A percentile compares a stretch with the other conserved stretches of the same genome.
Evolutionary conservation across 1,140 invertebrate species (phyloP).

Genomic region (Littorina saxatilis): DNA sequence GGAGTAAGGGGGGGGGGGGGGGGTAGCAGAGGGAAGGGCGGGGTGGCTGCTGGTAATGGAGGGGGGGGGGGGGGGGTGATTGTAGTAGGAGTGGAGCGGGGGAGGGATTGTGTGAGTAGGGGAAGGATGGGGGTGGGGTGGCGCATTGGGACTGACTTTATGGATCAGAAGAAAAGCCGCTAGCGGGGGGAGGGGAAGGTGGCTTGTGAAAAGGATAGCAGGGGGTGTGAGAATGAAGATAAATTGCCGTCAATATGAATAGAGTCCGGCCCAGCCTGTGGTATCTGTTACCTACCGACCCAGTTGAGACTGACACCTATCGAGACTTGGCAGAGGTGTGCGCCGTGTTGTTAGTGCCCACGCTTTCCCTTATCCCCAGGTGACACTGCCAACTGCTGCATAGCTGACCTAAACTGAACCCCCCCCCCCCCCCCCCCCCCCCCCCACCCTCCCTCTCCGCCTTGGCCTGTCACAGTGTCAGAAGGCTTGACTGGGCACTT

Average conservation of each 20-base stretch:
- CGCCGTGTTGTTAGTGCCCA: neutral
- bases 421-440: neutral
- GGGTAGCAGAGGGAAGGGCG: neutral
- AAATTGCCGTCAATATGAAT: conserved; percentile 26
- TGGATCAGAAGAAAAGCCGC: neutral
- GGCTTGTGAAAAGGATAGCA: neutral
- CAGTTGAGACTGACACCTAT: neutral
- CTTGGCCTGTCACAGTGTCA: conserved; percentile 3
- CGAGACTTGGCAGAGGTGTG: conserved; percentile 2
- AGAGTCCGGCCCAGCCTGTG: neutral
- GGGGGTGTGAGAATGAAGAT: conserved; percentile 11
- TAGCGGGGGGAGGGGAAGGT: neutral
- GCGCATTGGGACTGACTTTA: conserved; percentile 14
- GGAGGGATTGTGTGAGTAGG: neutral
- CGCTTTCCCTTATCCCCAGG: conserved; percentile 6
- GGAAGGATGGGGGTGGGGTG: neutral
- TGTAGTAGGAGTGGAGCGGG: conserved; percentile 10
- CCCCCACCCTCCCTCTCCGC: neutral
- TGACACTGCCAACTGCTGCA: conserved; percentile 1
- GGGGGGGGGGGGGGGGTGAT: neutral
- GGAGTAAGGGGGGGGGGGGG: too few species aligned
- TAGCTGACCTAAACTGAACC: conserved; percentile 12
- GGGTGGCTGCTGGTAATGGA: neutral
- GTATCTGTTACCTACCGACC: conserved; percentile 27
- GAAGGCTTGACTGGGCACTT: neutral